Evolutionary conservation across 2,113 vertebrate genomes (phyloP).

Genomic region (Psilopsiagon aurifrons): DNA sequence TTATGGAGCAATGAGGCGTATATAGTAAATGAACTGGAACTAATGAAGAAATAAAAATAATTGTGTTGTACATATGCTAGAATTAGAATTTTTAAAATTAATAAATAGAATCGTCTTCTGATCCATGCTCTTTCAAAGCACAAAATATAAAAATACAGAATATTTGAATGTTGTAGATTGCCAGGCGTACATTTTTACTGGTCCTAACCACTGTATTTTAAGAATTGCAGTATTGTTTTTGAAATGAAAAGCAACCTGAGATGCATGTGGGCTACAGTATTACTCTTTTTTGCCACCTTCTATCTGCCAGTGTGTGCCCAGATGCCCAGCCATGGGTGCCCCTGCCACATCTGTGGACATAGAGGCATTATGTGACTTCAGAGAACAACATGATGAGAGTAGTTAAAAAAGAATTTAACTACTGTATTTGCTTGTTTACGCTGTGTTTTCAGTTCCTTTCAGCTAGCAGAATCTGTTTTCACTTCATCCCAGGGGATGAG

Average conservation of each 20-base stretch:
- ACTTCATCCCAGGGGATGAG: neutral
- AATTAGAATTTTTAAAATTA: neutral
- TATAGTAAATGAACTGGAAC: neutral
- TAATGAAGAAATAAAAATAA: neutral
- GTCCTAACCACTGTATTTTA: neutral
- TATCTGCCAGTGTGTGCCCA: neutral
- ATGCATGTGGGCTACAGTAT: neutral
- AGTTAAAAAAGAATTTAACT: neutral
- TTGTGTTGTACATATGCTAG: neutral
- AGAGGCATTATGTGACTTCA: fast-evolving
- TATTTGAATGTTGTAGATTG: neutral
- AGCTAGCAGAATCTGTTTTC: neutral
- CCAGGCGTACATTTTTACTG: neutral
- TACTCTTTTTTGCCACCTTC: neutral
- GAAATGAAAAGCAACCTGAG: neutral
- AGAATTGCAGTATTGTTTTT: neutral
- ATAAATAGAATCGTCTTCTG: neutral
- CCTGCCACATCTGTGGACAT: neutral
- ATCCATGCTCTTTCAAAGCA: neutral
- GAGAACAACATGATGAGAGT: neutral
- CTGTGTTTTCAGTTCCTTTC: neutral
- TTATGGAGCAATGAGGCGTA: neutral
- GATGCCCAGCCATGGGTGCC: neutral
- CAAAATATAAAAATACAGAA: neutral
- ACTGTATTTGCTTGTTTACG: neutral